Base-by-base conservation (phyloP, 2,113 vertebrate species). In the Neodon shergylaensis region DNA sequence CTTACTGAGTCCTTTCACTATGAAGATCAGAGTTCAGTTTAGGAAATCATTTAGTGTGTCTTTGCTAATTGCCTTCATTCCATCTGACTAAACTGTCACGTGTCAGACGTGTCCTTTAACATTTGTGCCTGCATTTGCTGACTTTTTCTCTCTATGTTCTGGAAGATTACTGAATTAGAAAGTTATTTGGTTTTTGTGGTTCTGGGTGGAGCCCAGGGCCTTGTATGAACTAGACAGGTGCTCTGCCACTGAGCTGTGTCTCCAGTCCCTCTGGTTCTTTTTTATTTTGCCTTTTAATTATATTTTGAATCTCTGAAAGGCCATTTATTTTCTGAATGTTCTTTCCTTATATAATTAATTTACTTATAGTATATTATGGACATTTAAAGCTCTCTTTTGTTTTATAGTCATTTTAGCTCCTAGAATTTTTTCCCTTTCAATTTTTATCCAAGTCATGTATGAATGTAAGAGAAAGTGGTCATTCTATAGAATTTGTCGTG, bases 341-440 rank as follows among this genome's bases (percentile, higher is more conserved):
- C 9, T 61, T 92, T 95, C 81, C 88, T 36, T 77, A 5, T 88
- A 10, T 96, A 93, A 91, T 88, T 85, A 93, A 84, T 85, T 73
- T 95, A 76, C 66, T 92, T 88, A 68, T 47, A 81, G 26, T 73
- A 49, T 86, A 76, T 82, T 94, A 61, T 47, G 11, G 84, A 74
- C n/a, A 77, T 92, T 92, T 92, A 88, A 66, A 83, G 7, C 8
- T 89, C 49, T 52, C 90, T 76, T 74, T 76, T 82, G n/a, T 91
- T 88, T 63, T 70, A 17, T 68, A 52, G 88, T 89, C 49, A 91
- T 26, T 94, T 85, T 94, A 94, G 72, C 88, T 94, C 16, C 42
- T 95, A 39, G 21, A 88, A 54, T 79, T 42, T 47, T 85, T 94
- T 85, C 66, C 17, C 10, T 82, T 33, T 87, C 52, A 61, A 70